Percentiles rank a stretch among this genome's conserved stretches.
Conservation (phyloP, 2,888 invertebrate genomes). For the Nezara viridula region DNA sequence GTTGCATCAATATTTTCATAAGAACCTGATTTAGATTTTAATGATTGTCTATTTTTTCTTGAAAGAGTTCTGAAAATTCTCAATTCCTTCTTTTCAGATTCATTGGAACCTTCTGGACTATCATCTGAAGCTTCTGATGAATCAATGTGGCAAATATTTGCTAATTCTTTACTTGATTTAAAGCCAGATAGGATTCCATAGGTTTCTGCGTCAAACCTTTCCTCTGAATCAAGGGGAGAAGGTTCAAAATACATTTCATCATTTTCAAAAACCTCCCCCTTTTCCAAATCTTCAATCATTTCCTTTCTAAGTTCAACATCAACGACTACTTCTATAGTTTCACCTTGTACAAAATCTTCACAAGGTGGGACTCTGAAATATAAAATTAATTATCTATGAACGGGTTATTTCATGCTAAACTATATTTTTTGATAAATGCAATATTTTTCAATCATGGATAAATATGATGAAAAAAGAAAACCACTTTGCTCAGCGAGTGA, state of each 20-base stretch:
- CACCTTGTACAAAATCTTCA: constrained; percentile 57
- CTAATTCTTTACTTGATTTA: constrained; percentile 66
- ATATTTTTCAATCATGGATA: constrained; percentile 60
- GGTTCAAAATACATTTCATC: constrained; percentile 39
- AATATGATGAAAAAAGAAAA: constrained; percentile 55
- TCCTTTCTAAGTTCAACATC: constrained; percentile 61
- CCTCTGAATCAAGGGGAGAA: constrained; percentile 6
- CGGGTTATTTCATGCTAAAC: constrained; percentile 40
- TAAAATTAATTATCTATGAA: constrained; percentile 56
- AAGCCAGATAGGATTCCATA: constrained; percentile 63
- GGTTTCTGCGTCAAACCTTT: constrained; percentile 50
- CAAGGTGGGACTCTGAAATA: constrained; percentile 56
- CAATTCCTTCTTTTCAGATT: constrained; percentile 61
- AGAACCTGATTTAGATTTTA: constrained; percentile 62
- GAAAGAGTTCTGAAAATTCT: constrained; percentile 60
- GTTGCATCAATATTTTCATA: constrained; percentile 66
- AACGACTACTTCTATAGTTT: constrained; percentile 62
- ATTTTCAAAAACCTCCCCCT: constrained; percentile 49
- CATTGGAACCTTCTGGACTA: constrained; percentile 66
- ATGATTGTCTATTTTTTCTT: constrained; percentile 61
- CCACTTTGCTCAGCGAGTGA: constrained; percentile 46
- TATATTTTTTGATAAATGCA: constrained; percentile 55
- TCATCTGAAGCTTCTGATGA: constrained; percentile 84
- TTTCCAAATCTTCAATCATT: constrained; percentile 49
- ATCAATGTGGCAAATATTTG: constrained; percentile 81